Conservation (phyloP, 92 coral and sea anemone species). For the Anthopleura xanthogrammica region DNA sequence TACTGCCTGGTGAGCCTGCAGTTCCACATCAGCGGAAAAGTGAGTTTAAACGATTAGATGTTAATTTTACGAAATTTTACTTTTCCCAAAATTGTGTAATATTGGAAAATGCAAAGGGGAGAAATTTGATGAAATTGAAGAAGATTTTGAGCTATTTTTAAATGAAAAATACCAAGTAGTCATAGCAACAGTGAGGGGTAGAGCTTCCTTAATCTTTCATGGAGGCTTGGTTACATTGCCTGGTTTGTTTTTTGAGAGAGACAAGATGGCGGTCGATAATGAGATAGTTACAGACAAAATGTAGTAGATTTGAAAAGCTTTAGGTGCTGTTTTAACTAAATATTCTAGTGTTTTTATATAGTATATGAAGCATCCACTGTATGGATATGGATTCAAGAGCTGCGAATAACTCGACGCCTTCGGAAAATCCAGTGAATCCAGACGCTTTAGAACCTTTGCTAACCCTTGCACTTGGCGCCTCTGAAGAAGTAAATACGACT, state of each 20-base stretch:
- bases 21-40: too few relatives aligned
- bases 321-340: background rate
- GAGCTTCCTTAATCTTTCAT: background rate
- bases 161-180: background rate
- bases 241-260: background rate
- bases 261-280: slow-evolving; percentile 30
- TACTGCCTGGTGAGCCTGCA: background rate
- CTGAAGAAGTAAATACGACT: slow-evolving; percentile 75
- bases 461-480: slow-evolving; percentile 70
- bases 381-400: slow-evolving; percentile 18
- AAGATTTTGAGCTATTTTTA: background rate
- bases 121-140: background rate
- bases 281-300: background rate
- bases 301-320: background rate
- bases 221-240: slow-evolving; percentile 21
- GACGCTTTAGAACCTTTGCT: slow-evolving; percentile 31
- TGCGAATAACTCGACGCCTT: background rate
- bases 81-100: too few relatives aligned
- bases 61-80: too few relatives aligned
- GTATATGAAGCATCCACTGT: background rate
- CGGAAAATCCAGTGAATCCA: slow-evolving; percentile 18
- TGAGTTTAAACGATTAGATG: too few relatives aligned
- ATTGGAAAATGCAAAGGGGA: background rate
- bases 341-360: background rate
- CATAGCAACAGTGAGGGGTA: background rate